Base-by-base conservation (phyloP, 2,888 invertebrate species). In the Megaustenia siamemsis region DNA sequence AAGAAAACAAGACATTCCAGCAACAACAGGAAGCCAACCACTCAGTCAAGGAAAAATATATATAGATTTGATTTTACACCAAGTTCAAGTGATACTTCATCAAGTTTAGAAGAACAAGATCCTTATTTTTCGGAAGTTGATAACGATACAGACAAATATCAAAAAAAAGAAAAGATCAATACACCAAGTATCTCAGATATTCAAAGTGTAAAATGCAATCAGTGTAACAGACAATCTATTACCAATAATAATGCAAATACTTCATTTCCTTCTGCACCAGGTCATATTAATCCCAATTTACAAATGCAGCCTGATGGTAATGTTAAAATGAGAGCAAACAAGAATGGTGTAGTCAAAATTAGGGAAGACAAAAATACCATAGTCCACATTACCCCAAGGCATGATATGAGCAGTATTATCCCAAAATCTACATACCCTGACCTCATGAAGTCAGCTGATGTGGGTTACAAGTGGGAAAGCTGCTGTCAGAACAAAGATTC, bases 311-410 rank as follows among this genome's bases (percentile, higher is more conserved):
- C 28, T 0, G 28, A 15, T 43, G 28, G 45, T 28, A 73, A 38
- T 45, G 71, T 73, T 43, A 73, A 45, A 45, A 43, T 73, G 28
- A 45, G 45, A 73, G 45, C 43, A 28, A 28, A 73, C 45, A 73
- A 45, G 18, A 73, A 28, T 43, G 28, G n/a, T 12, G 45, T 45
- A 73, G 45, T 43, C 21, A 38, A 43, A 1, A 45, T 73, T 15
- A 45, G n/a, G n/a, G 45, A 73, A 28, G 45, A 73, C 45, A 73
- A 45, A 21, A 73, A 28, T 43, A 24, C 28, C n/a, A 73, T 45
- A 73, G 45, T 43, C 21, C 24, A 43, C 10, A 45, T 73, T 15
- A 45, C 45, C 4, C 71, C 43, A 73, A 73, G 45, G 45, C 28
- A 73, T 45, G 6, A 1, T 4, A 28, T 12, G 10, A 45, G 45